Conservation (phyloP, 1,140 invertebrate genomes). For the Ridgeia piscesae region DNA sequence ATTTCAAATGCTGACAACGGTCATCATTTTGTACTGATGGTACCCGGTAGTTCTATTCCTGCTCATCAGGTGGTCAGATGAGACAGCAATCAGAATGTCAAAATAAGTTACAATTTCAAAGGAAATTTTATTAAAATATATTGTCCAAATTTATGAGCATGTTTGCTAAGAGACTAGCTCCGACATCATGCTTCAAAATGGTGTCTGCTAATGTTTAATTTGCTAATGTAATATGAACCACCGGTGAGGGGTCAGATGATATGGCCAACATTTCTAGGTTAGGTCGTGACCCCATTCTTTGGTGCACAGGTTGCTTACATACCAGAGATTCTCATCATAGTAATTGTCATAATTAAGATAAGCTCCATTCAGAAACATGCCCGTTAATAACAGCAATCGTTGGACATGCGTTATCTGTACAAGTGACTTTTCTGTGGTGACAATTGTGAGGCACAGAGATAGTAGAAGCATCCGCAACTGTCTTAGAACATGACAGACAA, state of each 20-base stretch:
- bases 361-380: background rate
- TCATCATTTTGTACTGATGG: too few relatives aligned
- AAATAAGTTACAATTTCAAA: too few relatives aligned
- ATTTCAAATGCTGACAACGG: too few relatives aligned
- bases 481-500: background rate
- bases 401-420: background rate
- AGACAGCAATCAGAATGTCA: too few relatives aligned
- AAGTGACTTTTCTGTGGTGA: background rate
- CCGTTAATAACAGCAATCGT: background rate
- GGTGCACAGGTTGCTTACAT: background rate
- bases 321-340: background rate
- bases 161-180: too few relatives aligned
- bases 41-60: too few relatives aligned
- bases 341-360: slow-evolving; percentile 1
- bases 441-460: background rate
- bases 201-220: background rate
- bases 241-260: background rate
- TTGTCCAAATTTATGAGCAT: too few relatives aligned
- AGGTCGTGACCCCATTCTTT: background rate
- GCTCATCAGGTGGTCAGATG: too few relatives aligned
- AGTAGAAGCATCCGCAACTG: background rate
- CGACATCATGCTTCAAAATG: too few relatives aligned
- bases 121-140: too few relatives aligned
- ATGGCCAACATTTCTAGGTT: background rate
- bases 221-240: background rate